These are phyloP conservation scores for Peromyscus aztecus DNA, from an alignment of 2,797 vertebrate species.

Conservation along the genomic window DNA sequence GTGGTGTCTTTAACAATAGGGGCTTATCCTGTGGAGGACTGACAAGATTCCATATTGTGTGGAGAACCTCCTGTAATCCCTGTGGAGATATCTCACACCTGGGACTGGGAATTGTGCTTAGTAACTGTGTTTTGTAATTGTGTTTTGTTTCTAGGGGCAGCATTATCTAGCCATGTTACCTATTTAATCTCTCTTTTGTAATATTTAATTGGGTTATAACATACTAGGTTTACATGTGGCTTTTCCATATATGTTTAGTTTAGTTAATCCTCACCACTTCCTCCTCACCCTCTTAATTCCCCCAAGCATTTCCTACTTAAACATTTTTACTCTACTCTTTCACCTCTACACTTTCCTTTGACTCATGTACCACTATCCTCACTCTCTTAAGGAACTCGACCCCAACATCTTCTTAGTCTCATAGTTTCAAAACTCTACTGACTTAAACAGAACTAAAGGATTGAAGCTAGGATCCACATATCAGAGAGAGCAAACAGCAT, in stretches of 20 bases:
- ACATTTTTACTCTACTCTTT: no score
- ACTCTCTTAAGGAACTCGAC: not conserved
- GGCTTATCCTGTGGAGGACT: not conserved
- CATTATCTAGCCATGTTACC: not conserved
- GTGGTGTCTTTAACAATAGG: not conserved
- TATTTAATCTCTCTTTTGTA: no score
- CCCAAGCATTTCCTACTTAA: not conserved
- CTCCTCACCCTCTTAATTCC: rapidly evolving
- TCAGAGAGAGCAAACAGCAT: not conserved
- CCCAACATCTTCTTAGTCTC: not conserved
- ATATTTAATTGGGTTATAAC: not conserved
- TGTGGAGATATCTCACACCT: not conserved
- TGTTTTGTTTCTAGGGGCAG: not conserved
- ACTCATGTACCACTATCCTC: no score
- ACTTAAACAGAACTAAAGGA: not conserved
- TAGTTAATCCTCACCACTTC: not conserved
- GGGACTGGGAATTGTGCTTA: no score
- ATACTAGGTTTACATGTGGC: not conserved
- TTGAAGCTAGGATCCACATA: not conserved
- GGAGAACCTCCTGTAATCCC: not conserved
- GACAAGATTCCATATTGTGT: not conserved
- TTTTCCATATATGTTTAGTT: not conserved
- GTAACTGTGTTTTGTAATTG: not conserved
- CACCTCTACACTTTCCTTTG: not conserved
- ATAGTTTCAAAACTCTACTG: not conserved